phyloP scores from a whole-genome alignment of 2,888 invertebrate species.

The Cryptocheilus praepositus region DNA sequence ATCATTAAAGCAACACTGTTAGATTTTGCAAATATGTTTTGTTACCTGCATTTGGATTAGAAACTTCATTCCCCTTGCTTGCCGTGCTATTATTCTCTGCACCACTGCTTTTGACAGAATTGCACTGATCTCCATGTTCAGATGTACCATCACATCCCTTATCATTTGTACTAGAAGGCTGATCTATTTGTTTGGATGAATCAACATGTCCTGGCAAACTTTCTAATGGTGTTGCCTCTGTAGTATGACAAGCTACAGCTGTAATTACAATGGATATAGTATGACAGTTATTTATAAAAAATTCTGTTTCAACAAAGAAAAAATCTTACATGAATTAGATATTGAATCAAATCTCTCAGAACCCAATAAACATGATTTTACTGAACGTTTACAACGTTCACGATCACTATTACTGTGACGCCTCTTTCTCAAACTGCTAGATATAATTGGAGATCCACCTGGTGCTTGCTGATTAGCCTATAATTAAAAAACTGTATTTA shows the following conservation, averaged over 20 bases:
- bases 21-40: not conserved
- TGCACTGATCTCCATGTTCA: constrained; percentile 11
- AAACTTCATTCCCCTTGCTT: constrained; percentile 2
- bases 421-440: constrained; percentile 65
- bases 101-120: constrained; percentile 11
- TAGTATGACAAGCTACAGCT: constrained; percentile 48
- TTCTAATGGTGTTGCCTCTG: constrained; percentile 68
- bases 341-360: constrained; percentile 38
- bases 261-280: not conserved
- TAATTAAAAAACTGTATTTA: constrained; percentile 9
- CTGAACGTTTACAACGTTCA: constrained; percentile 63
- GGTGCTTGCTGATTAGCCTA: constrained; percentile 56
- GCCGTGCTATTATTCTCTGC: constrained; percentile 1
- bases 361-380: constrained; percentile 44
- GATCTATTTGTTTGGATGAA: constrained; percentile 9
- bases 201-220: constrained; percentile 61
- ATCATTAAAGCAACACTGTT: not conserved
- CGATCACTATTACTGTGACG: constrained; percentile 63
- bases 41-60: constrained; percentile 13
- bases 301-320: not conserved
- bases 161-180: constrained; percentile 11
- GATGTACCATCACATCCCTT: constrained; percentile 11
- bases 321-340: constrained; percentile 18
- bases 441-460: constrained; percentile 63
- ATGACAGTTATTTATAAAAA: too few species aligned